Base-by-base conservation (phyloP, 1,140 invertebrate species). In the Drosophila quadrilineata region DNA sequence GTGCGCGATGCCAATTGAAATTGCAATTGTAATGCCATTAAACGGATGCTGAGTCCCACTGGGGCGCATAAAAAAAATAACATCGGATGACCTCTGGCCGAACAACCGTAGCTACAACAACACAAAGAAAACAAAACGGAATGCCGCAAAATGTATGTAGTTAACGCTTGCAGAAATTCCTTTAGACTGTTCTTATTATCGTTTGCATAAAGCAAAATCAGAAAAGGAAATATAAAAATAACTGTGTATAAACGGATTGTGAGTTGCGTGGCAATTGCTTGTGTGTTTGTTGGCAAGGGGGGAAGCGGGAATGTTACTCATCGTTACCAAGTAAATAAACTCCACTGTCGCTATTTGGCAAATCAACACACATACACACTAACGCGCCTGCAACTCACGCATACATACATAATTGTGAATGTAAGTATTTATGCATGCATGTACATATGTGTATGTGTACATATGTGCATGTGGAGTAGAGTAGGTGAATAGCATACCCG, bases 281-380 rank as follows among this genome's bases (percentile, higher is more conserved):
- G 8, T 41, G 5, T 17, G 35, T 10, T 16, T 52, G 50, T 10
- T 9, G 14, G 50, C 19, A 24, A 4, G 5, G 4, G 14, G n/a
- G 38, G 3, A 28, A 17, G 14, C 12, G 21, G 52, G 48, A 63
- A 54, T 62, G 66, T 66, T 41, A 72, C 57, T 46, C 33, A 63
- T 70, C 75, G 75, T 80, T 80, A 82, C 76, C 76, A 82, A 82
- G 76, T 82, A 82, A 82, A 82, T 82, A 82, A 82, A 80, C 71
- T 80, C 74, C 45, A 80, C 75, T 80, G 75, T 80, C 75, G 75
- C 75, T 79, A 79, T 79, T 79, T 75, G 59, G 65, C 68, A 70
- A 53, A 45, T 41, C 29, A 4, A 12, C 10, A 43, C 10, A 26
- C 16, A 16, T 35, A 35, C 12, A n/a, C 28, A 2, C 28, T 29